A percentile compares a stretch with the other conserved stretches of the same genome.
These are phyloP conservation scores for Girardinichthys multiradiatus DNA, from an alignment of 2,113 vertebrate species.

Conservation along the genomic window DNA sequence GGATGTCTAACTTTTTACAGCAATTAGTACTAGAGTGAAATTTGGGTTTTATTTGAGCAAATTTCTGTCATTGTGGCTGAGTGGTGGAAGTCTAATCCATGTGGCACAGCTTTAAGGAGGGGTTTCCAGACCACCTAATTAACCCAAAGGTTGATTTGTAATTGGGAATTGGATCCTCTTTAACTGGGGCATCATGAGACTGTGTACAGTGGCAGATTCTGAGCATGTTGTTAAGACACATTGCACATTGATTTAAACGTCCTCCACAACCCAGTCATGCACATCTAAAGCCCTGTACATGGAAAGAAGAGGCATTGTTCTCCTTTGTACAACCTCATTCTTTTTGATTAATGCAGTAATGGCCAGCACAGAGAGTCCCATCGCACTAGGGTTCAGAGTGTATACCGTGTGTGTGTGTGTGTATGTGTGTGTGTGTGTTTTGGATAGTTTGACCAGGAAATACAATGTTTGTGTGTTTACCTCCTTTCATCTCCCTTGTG, in stretches of 20 bases:
- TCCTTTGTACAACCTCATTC: slow-evolving; percentile 22
- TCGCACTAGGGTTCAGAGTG: slow-evolving; percentile 28
- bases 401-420: slow-evolving; percentile 1
- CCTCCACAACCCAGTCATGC: not conserved
- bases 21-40: not conserved
- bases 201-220: not conserved
- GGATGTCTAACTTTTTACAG: slow-evolving; percentile 16
- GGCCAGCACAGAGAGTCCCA: slow-evolving; percentile 23
- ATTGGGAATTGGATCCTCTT: slow-evolving; percentile 30
- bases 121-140: slow-evolving; percentile 57
- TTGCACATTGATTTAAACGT: not conserved
- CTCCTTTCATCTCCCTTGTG: slow-evolving; percentile 67
- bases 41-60: slow-evolving; percentile 30
- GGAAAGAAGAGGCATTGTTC: slow-evolving; percentile 1
- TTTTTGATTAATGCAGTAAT: slow-evolving; percentile 50
- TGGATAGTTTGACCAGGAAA: slow-evolving; percentile 23
- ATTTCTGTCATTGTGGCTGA: slow-evolving; percentile 24
- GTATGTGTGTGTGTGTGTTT: slow-evolving; percentile 7
- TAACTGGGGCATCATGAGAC: slow-evolving; percentile 18
- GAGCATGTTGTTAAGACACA: not conserved
- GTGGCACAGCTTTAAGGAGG: not conserved
- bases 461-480: slow-evolving; percentile 20
- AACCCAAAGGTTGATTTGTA: slow-evolving; percentile 58
- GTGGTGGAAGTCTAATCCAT: slow-evolving; percentile 24
- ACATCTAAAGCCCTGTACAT: slow-evolving; percentile 17